phyloP scores from a whole-genome alignment of 2,113 vertebrate genomes.

The Tetrax tetrax region DNA sequence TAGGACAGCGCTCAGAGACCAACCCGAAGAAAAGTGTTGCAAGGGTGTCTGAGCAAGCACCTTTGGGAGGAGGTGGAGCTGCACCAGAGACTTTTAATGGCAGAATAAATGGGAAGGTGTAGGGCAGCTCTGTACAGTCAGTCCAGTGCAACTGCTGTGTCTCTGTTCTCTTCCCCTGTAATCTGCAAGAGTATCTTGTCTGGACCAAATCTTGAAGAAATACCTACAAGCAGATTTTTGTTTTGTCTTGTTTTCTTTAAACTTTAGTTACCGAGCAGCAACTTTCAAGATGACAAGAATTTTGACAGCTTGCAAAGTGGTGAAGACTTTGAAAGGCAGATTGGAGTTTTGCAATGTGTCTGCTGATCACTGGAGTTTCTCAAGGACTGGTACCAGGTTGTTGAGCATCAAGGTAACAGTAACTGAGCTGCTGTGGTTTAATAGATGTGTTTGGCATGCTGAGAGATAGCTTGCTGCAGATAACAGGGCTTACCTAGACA shows the following conservation, averaged over 20 bases:
- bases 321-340: slow-evolving; percentile 78
- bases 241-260: neutral
- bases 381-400: slow-evolving; percentile 70
- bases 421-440: neutral
- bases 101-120: slow-evolving; percentile 65
- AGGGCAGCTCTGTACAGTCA: neutral
- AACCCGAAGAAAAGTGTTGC: neutral
- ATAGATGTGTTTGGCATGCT: neutral
- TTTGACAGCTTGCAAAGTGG: slow-evolving; percentile 80
- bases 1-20: neutral
- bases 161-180: neutral
- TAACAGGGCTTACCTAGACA: neutral
- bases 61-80: slow-evolving; percentile 66
- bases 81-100: slow-evolving; percentile 44
- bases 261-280: slow-evolving; percentile 5
- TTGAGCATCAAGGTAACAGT: slow-evolving; percentile 86
- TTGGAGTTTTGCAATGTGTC: slow-evolving; percentile 66
- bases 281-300: slow-evolving; percentile 84
- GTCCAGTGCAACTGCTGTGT: neutral
- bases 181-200: neutral
- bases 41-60: slow-evolving; percentile 43
- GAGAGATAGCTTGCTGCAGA: slow-evolving; percentile 7
- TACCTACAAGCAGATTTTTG: neutral
- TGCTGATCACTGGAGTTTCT: slow-evolving; percentile 63
- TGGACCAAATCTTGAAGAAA: neutral